Base-by-base conservation (phyloP, 1,140 invertebrate species). In the Lepidurus couesii region DNA sequence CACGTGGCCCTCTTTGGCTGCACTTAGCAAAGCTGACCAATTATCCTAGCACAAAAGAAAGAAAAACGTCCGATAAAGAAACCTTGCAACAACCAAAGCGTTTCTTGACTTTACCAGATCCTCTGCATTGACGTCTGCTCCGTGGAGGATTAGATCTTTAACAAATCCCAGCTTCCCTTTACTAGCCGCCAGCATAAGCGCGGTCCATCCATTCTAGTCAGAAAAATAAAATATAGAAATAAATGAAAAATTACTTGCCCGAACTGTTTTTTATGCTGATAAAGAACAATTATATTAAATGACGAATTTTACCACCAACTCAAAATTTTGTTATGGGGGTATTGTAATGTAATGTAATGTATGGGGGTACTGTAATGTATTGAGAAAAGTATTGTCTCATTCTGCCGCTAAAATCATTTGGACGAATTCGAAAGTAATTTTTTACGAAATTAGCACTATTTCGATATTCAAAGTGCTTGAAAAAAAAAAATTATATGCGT, bases 1-100 rank as follows among this genome's bases (percentile, higher is more conserved):
- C 24, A 90, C 86, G 85, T 95, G 90, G 0, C 97, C 97, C 83
- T 94, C 93, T 82, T 96, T 96, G 0, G 96, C 89, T 11, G 96
- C 95, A 85, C 93, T 94, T 73, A 97, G 86, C 53, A 99, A 85
- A 5, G 96, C 90, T 43, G 93, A 94, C 97, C 97, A 99, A 81
- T 94, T 93, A 84, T 99, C 97, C 88, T 92, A 80, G 3, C 82
- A 82, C 76, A 82, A 75, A 81, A 76, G 74, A 79, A 75, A 81
- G n/a, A 79, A 76, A 43, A 77, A n/a, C 75, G 16, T 47, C 80
- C n/a, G 47, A 21, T 65, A 44, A 24, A 74, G 65, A 42, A 77
- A 74, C 73, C 13, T 79, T 26, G 53, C 43, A 73, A 77, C 24
- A 42, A 75, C 76, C 73, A 75, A 80, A 8, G 75, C 75, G 34